Evolutionary conservation across 2,113 vertebrate species (phyloP).

Genomic region (Nothoprocta perdicaria): DNA sequence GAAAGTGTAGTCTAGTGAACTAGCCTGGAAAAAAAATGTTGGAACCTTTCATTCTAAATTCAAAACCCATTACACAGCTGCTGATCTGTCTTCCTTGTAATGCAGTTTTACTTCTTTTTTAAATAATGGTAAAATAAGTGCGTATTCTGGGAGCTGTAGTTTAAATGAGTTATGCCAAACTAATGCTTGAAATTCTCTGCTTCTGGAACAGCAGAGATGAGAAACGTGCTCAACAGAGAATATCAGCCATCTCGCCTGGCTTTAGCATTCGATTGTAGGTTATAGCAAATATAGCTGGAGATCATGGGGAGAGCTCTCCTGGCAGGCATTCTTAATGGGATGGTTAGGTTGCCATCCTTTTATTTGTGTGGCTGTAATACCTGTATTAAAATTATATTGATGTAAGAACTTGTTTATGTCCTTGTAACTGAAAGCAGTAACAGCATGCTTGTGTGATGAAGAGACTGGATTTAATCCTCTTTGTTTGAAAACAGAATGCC

Average conservation of each 20-base stretch:
- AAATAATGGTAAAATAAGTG: constrained; percentile 11
- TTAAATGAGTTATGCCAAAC: neutral
- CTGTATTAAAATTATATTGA: neutral
- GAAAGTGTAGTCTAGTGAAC: neutral
- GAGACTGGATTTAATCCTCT: neutral
- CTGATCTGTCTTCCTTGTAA: neutral
- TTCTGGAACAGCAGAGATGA: neutral
- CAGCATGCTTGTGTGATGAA: neutral
- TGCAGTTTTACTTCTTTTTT: constrained; percentile 12
- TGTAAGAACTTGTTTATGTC: neutral
- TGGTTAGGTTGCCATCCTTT: neutral
- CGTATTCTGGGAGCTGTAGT: neutral
- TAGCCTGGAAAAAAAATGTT: neutral
- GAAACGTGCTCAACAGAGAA: neutral
- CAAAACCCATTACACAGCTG: constrained; percentile 23
- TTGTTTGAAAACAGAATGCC: neutral
- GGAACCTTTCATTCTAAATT: constrained; percentile 29
- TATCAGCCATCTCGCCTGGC: neutral
- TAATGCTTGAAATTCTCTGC: neutral
- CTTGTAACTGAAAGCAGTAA: neutral
- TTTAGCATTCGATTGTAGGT: neutral
- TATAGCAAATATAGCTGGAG: neutral
- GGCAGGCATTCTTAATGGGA: neutral
- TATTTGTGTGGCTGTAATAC: neutral
- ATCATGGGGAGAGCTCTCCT: neutral